Percentiles rank a stretch among this genome's conserved stretches.
Conservation (phyloP, 2,888 invertebrate species). For the Drepana falcataria region DNA sequence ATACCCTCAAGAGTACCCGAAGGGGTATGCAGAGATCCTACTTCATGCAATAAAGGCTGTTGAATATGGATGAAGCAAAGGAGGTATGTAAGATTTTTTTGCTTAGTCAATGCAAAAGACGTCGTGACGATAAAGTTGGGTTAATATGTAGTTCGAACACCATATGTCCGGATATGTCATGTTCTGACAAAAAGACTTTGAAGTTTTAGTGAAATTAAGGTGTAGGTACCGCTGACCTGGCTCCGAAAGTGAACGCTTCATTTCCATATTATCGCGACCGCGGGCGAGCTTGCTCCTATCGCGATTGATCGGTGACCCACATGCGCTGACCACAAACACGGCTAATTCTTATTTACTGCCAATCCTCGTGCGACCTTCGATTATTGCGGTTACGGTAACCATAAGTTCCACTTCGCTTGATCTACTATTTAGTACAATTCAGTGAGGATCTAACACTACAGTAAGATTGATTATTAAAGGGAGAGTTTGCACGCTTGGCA, state of each 20-base stretch:
- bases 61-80: no score
- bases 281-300: constrained; percentile 54
- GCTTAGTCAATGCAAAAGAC: no score
- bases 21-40: no score
- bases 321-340: constrained; percentile 23
- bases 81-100: no score
- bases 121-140: no score
- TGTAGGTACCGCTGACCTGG: constrained; percentile 5
- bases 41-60: no score
- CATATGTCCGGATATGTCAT: no score
- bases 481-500: background rate
- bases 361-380: constrained; percentile 9
- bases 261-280: constrained; percentile 63
- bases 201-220: background rate
- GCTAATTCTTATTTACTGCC: constrained; percentile 12
- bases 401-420: background rate
- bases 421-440: no score
- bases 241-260: constrained; percentile 40
- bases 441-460: no score
- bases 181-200: background rate
- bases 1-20: no score
- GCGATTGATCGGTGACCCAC: constrained; percentile 71
- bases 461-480: no score
- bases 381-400: background rate
- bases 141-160: no score